phyloP scores from a whole-genome alignment of 2,888 invertebrate species.

The Agrotis segetum region DNA sequence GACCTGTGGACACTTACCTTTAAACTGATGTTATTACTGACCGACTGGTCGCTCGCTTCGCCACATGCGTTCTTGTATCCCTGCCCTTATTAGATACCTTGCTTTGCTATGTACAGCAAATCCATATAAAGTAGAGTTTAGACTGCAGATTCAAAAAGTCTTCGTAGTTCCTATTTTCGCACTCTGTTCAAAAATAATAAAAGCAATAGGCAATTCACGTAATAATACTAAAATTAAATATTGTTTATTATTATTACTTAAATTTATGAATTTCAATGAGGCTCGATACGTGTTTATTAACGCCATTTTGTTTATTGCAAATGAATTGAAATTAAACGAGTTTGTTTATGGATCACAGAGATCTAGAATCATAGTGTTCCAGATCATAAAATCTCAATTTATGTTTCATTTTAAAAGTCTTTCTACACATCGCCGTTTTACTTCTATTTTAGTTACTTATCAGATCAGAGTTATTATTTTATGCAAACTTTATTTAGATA shows the following conservation, averaged over 20 bases:
- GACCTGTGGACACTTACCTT: no score
- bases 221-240: conserved; percentile 56
- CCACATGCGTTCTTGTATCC: conserved; percentile 21
- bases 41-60: conserved; percentile 2
- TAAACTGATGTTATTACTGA: conserved; percentile 45
- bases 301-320: conserved; percentile 39
- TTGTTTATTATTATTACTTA: conserved; percentile 39
- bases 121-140: conserved; percentile 58
- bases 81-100: conserved; percentile 66
- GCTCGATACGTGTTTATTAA: conserved; percentile 28
- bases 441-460: neutral
- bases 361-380: neutral
- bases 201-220: conserved; percentile 63
- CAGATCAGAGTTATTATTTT: neutral
- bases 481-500: neutral
- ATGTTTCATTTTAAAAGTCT: neutral
- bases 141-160: conserved; percentile 53
- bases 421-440: conserved; percentile 10
- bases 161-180: conserved; percentile 78
- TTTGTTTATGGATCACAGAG: conserved; percentile 26
- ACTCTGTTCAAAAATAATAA: conserved; percentile 61
- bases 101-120: conserved; percentile 63
- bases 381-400: conserved; percentile 7
- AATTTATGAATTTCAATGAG: conserved; percentile 32
- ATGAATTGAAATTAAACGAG: conserved; percentile 18